Evolutionary conservation across 2,888 invertebrate genomes (phyloP).

Genomic region (Drosophila buzzatii): DNA sequence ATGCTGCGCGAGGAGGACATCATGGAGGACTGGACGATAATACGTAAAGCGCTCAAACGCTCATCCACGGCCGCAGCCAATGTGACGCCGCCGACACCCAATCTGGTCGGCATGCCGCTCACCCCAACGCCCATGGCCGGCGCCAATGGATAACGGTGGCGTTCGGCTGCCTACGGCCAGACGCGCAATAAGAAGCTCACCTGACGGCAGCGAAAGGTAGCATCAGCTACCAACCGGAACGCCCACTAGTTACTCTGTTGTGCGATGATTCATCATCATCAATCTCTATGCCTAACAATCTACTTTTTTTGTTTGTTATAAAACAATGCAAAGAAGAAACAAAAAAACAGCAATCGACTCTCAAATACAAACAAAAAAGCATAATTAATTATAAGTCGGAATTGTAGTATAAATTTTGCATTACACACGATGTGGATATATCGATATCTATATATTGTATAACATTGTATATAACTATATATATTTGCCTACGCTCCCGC

Average conservation of each 20-base stretch:
- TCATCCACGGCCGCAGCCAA: constrained; percentile 55
- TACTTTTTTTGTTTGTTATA: background rate
- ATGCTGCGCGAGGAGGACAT: constrained; percentile 97
- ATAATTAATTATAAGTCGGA: background rate
- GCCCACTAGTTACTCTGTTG: constrained; percentile 1
- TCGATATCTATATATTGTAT: constrained; percentile 4
- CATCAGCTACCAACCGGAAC: constrained; percentile 9
- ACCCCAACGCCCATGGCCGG: constrained; percentile 60
- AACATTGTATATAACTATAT: constrained; percentile 16
- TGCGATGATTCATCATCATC: background rate
- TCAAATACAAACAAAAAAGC: background rate
- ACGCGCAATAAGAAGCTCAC: constrained; percentile 53
- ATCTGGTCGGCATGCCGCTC: constrained; percentile 46
- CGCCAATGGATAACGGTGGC: constrained; percentile 70
- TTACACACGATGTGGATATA: constrained; percentile 6
- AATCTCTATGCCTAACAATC: background rate
- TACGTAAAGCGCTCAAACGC: constrained; percentile 92
- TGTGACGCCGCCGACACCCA: constrained; percentile 14
- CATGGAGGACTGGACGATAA: constrained; percentile 97
- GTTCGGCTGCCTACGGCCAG: constrained; percentile 42
- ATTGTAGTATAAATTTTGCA: constrained; percentile 24
- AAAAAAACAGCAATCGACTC: background rate
- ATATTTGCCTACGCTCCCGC: background rate
- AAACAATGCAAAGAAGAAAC: background rate
- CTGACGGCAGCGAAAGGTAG: constrained; percentile 57